Base-by-base conservation (phyloP, 37 sponge, comb jelly and placozoan genomes). In the Mnemiopsis leidyi region DNA sequence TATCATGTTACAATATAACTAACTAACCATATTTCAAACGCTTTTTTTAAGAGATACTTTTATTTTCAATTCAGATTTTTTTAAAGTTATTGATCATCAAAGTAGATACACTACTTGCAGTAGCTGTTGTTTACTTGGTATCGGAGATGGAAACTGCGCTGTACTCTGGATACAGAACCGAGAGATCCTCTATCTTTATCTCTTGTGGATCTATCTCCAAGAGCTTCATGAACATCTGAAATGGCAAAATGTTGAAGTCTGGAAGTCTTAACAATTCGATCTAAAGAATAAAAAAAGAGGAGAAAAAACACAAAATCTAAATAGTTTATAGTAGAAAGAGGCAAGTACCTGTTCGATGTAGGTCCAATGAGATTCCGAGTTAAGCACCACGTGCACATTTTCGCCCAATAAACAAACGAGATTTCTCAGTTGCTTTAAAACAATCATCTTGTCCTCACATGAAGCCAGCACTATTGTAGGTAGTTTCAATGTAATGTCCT, bases 161-260 rank as follows among this genome's bases (percentile, higher is more conserved):
- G 82, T 79, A 79, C 1, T 79, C 36, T 1, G 82, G 82, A 33
- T 79, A 79, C 23, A 20, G 21, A 5, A 79, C 82, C 2, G 37
- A 36, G 23, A 79, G 82, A 36, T 79, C 82, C 21, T 36, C 82
- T 79, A 79, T 79, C 82, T 21, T 16, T 36, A 79, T 79, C 35
- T 35, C 82, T 34, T 79, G 82, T 35, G 82, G 82, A 36, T 79
- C 82, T 35, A 79, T 35, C 82, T 79, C 82, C 37, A 79, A 35
- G 36, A 79, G 7, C 82, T 79, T 79, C 82, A 79, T 79, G 3
- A 79, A 79, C 82, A 79, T 79, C 82, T 79, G 36, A 9, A 29
- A n/a, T n/a, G 61, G 61, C 9, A 48, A 48, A 48, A 48, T 48
- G 61, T 48, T n/a, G n/a, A n/a, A n/a, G n/a, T n/a, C n/a, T n/a